phyloP scores from a whole-genome alignment of 2,113 vertebrate species.

The Charina bottae region DNA sequence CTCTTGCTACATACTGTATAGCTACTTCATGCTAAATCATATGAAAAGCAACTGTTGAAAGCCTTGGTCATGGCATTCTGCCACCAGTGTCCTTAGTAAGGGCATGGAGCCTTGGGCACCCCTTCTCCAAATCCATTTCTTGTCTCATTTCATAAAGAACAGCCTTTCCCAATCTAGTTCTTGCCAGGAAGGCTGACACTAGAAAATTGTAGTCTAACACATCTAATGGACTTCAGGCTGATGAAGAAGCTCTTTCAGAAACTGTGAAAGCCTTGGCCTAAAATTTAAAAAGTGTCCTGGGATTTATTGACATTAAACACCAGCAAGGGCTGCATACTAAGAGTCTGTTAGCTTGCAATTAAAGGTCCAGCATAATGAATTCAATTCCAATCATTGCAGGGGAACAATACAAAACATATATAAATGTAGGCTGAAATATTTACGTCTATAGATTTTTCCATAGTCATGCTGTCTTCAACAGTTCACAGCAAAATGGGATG shows the following conservation, averaged over 20 bases:
- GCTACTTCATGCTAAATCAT: not conserved
- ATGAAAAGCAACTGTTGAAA: not conserved
- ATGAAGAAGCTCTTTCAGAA: accelerated
- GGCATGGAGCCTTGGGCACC: not conserved
- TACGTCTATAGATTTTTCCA: not conserved
- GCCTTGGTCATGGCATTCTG: not conserved
- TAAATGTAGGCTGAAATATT: not conserved
- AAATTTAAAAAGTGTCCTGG: not conserved
- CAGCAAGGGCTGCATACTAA: not conserved
- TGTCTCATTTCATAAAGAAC: accelerated
- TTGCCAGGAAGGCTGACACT: not conserved
- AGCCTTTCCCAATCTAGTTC: not conserved
- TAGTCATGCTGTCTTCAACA: not conserved
- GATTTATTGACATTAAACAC: not conserved
- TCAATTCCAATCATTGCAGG: slow-evolving; percentile 12
- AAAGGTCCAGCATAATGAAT: not conserved
- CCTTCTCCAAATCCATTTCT: not conserved
- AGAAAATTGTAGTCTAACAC: not conserved
- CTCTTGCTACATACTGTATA: not conserved
- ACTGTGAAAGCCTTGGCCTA: not conserved
- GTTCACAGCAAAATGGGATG: not conserved
- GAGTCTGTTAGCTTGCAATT: not conserved
- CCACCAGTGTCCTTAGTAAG: not conserved
- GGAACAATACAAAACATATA: not conserved
- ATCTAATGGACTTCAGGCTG: not conserved